Percentiles rank a stretch among this genome's conserved stretches.
These are phyloP conservation scores for Hecatera dysodea DNA, from an alignment of 2,888 invertebrate species.

Conservation along the genomic window DNA sequence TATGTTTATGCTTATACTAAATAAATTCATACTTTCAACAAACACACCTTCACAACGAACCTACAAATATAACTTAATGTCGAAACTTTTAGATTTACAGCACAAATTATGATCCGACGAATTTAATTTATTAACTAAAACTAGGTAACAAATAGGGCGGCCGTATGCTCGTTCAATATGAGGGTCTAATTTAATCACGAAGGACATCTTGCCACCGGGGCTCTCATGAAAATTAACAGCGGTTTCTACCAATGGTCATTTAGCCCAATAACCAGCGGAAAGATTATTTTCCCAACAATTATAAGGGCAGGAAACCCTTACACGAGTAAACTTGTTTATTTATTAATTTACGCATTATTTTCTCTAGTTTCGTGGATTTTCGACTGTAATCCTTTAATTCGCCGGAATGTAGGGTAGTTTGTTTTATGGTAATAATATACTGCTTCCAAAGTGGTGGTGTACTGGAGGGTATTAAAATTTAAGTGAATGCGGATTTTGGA, in stretches of 20 bases:
- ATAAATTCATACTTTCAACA: conserved; percentile 1
- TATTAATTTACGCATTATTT: conserved; percentile 66
- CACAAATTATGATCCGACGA: conserved; percentile 57
- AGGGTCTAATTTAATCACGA: conserved; percentile 69
- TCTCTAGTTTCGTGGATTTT: conserved; percentile 62
- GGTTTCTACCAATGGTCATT: conserved; percentile 73
- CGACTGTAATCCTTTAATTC: conserved; percentile 62
- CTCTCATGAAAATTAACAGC: conserved; percentile 76
- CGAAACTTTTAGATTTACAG: conserved; percentile 60
- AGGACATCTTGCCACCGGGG: conserved; percentile 59
- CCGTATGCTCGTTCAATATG: conserved; percentile 56
- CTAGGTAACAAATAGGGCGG: conserved; percentile 60
- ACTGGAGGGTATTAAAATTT: conserved; percentile 51
- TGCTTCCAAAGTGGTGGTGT: conserved; percentile 28
- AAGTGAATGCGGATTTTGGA: conserved; percentile 51
- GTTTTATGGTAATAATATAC: conserved; percentile 58
- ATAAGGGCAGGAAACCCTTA: conserved; percentile 50
- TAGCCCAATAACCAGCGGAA: conserved; percentile 73
- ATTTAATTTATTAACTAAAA: conserved; percentile 60
- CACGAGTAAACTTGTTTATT: conserved; percentile 63
- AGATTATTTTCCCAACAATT: conserved; percentile 78
- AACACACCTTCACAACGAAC: conserved; percentile 12
- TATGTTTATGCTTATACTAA: no score
- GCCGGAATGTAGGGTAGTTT: conserved; percentile 55
- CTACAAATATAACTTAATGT: conserved; percentile 29